Evolutionary conservation across 2,888 invertebrate species (phyloP).

Genomic region (Augiades crinisus): DNA sequence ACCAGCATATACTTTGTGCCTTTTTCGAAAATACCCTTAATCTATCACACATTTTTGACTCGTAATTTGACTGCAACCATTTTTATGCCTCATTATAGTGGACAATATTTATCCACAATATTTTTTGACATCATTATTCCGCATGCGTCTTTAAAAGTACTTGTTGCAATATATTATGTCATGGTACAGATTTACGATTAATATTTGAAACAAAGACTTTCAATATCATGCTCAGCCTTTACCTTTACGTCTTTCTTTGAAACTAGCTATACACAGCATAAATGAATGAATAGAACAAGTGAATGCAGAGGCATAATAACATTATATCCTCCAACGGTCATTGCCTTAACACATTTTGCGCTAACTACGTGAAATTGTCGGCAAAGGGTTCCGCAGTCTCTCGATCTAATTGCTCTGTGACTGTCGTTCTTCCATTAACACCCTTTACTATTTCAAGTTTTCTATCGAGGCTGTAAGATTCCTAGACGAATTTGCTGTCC

Average conservation of each 20-base stretch:
- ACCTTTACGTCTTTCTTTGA: too few relatives aligned
- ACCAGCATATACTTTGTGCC: too few relatives aligned
- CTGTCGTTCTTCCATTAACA: constrained; percentile 66
- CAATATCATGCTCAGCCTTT: background rate
- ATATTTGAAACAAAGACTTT: background rate
- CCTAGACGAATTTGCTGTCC: background rate
- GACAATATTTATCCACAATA: too few relatives aligned
- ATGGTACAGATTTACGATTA: too few relatives aligned
- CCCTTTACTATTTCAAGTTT: constrained; percentile 37
- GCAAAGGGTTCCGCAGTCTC: constrained; percentile 64
- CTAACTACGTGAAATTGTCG: constrained; percentile 71
- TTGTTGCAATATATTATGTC: too few relatives aligned
- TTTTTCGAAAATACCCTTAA: too few relatives aligned
- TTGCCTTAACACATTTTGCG: constrained; percentile 53
- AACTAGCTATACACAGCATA: too few relatives aligned
- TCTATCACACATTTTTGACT: too few relatives aligned
- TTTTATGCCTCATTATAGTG: too few relatives aligned
- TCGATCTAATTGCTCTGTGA: constrained; percentile 74
- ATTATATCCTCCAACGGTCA: constrained; percentile 38
- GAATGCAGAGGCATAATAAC: constrained; percentile 11
- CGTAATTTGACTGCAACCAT: too few relatives aligned
- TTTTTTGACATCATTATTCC: too few relatives aligned
- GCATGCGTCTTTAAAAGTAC: too few relatives aligned
- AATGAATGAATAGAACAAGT: background rate
- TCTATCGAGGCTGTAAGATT: background rate